These are phyloP conservation scores for Diaperis boleti DNA, from an alignment of 2,888 invertebrate genomes.

Conservation along the genomic window DNA sequence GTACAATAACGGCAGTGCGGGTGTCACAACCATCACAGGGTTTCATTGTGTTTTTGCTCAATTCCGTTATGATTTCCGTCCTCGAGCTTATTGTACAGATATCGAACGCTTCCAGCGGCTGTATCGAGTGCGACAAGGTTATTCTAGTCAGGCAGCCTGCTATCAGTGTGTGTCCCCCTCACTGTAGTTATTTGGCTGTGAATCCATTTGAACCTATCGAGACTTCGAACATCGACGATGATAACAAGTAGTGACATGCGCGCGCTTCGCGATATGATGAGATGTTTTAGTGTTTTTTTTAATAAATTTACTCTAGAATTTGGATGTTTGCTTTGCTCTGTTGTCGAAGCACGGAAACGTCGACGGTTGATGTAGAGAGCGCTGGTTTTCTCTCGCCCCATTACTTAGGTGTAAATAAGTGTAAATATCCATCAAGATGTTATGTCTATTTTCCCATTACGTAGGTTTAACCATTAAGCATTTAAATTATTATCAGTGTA, in stretches of 20 bases:
- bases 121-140: slow-evolving; percentile 54
- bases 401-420: slow-evolving; percentile 53
- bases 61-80: slow-evolving; percentile 29
- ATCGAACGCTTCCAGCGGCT: slow-evolving; percentile 45
- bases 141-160: slow-evolving; percentile 60
- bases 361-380: slow-evolving; percentile 14
- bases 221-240: slow-evolving; percentile 51
- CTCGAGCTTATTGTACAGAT: slow-evolving; percentile 41
- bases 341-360: slow-evolving; percentile 16
- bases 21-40: slow-evolving; percentile 22
- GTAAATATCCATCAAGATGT: slow-evolving; percentile 54
- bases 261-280: slow-evolving; percentile 3
- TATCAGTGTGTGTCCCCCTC: slow-evolving; percentile 48
- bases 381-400: slow-evolving; percentile 7
- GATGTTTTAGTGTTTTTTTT: slow-evolving; percentile 19
- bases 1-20: slow-evolving; percentile 38
- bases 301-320: too few species aligned
- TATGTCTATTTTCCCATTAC: slow-evolving; percentile 54
- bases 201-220: slow-evolving; percentile 53
- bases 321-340: slow-evolving; percentile 34
- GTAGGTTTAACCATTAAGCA: slow-evolving; percentile 36
- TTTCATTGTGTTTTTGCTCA: slow-evolving; percentile 36
- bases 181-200: slow-evolving; percentile 56
- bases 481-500: slow-evolving; percentile 50
- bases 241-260: slow-evolving; percentile 23